Evolutionary conservation across 2,113 vertebrate genomes (phyloP), one percentile per base, ranked within the genome.

Genomic region (Crotalus horridus): DNA sequence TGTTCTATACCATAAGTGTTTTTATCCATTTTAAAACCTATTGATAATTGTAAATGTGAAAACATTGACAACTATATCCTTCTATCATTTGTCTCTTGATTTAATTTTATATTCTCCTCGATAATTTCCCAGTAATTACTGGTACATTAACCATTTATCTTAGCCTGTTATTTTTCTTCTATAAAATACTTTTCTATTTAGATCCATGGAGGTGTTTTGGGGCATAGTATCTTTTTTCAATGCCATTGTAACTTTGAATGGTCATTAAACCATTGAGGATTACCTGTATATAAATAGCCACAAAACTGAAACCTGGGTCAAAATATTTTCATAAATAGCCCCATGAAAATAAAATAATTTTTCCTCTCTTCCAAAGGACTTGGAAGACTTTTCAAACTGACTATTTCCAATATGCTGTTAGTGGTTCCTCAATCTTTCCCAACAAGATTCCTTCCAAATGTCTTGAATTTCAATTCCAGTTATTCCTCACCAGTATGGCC

Each of bases 251-350:
- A 64, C 61, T 64, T 64, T 64, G 61, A 64, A 29, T 0, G 1
- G 29, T 64, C 61, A 64, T 26, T 64, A 64, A 59, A 64, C 11
- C 4, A 0, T 64, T 64, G 29, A 64, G 1, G 10, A n/a, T 4
- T 13, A n/a, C 12, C 11, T 64, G 26, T 96, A 93, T 90, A 87
- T 64, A 74, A 59, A 92, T 93, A 95, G 91, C 59, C 93, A 46
- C 54, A 94, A 93, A 64, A 64, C 88, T 87, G 95, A 91, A 94
- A 96, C 87, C 20, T 26, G 61, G 94, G 88, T 29, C 48, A 54
- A 93, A 89, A 94, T 94, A 81, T 20, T 90, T 89, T 91, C 33
- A 9, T 89, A 92, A 86, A 94, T 94, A 87, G 64, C 93, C 46
- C 10, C 23, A 51, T 29, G 92, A 39, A 94, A 93, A 91, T 61